Base-by-base conservation (phyloP, 2,113 vertebrate species). In the Pycnonotus jocosus region DNA sequence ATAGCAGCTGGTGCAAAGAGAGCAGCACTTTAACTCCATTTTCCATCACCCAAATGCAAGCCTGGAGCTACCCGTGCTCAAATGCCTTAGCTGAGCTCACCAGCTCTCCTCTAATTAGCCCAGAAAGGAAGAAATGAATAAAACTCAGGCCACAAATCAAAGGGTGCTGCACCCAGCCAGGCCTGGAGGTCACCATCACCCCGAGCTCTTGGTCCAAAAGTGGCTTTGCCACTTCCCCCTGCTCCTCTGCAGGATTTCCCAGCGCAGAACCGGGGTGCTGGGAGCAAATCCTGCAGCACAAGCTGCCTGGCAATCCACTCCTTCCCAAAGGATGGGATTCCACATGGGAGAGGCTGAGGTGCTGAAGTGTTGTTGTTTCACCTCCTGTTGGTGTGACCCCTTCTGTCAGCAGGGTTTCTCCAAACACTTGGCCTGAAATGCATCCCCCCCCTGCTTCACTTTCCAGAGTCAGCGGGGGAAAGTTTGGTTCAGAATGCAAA, bases 1-100 rank as follows among this genome's bases (percentile, higher is more conserved):
- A 66, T 68, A 94, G 28, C 54, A 79, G 80, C 73, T 45, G 53
- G 70, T 86, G 73, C 56, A 86, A 71, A 20, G 28, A 74, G 62
- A 90, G n/a, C 31, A 64, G 81, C 3, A 42, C 92, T 96, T 92
- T 31, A 54, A 54, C 62, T 86, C 86, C 31, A 64, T 92, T 91
- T 95, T 92, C 93, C 90, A 51, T 87, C 69, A 92, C 86, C 60
- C 77, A 94, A 81, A 95, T 33, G 58, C 71, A 80, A 93, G 93
- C 84, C 86, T 94, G 51, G 80, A 93, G 83, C 93, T 86, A 94
- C 65, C 48, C 35, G 4, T 71, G 90, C 53, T 92, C 96, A 74
- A 86, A 88, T 8, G 72, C 0, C 3, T 76, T 60, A 79, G 91
- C 83, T 86, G 77, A 96, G 88, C 81, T 74, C 84, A 68, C 40